These are phyloP conservation scores for Caenorhabditis virilis DNA, from an alignment of 2,888 invertebrate genomes.

Conservation along the genomic window DNA sequence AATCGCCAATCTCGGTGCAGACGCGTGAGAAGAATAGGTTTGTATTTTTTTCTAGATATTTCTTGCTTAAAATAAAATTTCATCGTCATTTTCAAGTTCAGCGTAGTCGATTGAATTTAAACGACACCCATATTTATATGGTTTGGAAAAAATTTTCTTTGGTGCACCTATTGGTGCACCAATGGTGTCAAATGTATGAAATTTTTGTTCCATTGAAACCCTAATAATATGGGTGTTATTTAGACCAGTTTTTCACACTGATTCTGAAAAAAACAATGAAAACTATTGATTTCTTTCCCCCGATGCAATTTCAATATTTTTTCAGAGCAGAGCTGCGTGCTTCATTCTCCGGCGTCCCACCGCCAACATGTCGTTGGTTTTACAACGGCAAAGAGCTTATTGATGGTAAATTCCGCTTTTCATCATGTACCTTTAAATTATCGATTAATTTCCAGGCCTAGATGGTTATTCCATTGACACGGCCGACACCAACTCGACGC, in stretches of 20 bases:
- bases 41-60: background rate
- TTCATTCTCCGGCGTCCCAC: constrained; percentile 58
- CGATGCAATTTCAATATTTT: background rate
- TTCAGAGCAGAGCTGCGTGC: constrained; percentile 54
- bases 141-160: too few species aligned
- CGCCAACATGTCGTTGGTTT: constrained; percentile 59
- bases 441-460: constrained; percentile 23
- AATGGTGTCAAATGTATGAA: too few species aligned
- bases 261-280: too few species aligned
- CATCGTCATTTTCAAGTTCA: too few species aligned
- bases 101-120: too few species aligned
- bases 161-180: too few species aligned
- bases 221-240: too few species aligned
- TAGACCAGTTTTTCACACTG: too few species aligned
- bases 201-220: too few species aligned
- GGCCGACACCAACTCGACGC: constrained; percentile 38
- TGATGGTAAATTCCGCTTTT: constrained; percentile 32
- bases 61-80: background rate
- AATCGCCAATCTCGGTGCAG: constrained; percentile 58
- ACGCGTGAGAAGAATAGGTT: constrained; percentile 41
- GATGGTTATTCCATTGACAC: constrained; percentile 45
- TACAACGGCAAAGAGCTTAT: constrained; percentile 49
- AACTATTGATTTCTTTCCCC: background rate
- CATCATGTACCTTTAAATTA: background rate
- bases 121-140: too few species aligned